phyloP scores from a whole-genome alignment of 2,113 vertebrate genomes.

The Setophaga coronata region DNA sequence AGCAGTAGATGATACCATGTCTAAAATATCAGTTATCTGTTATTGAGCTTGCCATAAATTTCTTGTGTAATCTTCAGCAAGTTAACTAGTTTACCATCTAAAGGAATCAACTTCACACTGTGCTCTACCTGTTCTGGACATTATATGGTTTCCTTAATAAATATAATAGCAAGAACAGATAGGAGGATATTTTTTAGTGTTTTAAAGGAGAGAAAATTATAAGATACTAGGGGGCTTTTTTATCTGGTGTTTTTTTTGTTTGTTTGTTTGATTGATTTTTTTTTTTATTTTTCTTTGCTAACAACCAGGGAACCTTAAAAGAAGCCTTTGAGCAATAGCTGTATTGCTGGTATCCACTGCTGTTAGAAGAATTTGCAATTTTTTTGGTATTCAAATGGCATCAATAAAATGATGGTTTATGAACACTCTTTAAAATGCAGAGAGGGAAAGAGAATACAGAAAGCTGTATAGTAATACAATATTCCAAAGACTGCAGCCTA shows the following conservation, averaged over 20 bases:
- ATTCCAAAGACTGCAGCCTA: constrained; percentile 30
- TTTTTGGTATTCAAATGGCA: constrained; percentile 19
- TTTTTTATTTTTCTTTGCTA: background rate
- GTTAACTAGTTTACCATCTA: background rate
- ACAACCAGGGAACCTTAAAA: background rate
- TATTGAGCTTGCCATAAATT: background rate
- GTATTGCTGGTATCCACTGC: background rate
- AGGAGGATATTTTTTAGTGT: background rate
- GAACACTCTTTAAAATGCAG: constrained; percentile 20
- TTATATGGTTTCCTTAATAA: background rate
- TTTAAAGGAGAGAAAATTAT: background rate
- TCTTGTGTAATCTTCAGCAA: background rate
- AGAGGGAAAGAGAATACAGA: background rate
- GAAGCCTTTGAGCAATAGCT: background rate
- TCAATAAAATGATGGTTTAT: background rate
- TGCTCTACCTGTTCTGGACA: background rate
- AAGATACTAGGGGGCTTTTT: background rate
- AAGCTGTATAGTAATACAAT: constrained; percentile 1
- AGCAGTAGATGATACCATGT: background rate
- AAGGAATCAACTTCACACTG: background rate
- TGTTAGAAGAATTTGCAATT: background rate
- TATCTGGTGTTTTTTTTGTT: background rate
- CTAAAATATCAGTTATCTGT: background rate
- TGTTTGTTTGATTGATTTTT: background rate
- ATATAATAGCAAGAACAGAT: background rate